A percentile compares a stretch with the other conserved stretches of the same genome.
These are phyloP conservation scores for Megaceryle maxima DNA, from an alignment of 2,113 vertebrate species.

Conservation along the genomic window DNA sequence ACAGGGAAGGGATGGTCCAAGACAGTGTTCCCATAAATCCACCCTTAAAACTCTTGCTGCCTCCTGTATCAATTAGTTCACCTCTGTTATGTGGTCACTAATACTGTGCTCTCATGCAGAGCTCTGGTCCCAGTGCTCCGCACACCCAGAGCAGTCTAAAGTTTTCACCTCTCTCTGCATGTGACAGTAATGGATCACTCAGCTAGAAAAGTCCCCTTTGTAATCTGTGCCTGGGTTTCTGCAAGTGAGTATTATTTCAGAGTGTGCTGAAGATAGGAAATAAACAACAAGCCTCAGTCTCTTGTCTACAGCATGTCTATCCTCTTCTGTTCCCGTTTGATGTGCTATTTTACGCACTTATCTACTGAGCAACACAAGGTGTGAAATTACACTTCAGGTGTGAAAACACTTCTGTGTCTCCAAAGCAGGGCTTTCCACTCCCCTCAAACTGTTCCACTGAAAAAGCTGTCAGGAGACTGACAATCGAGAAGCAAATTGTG, in stretches of 20 bases:
- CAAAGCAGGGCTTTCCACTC: conserved; percentile 69
- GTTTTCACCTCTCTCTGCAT: not conserved
- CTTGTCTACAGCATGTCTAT: conserved; percentile 65
- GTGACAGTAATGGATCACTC: not conserved
- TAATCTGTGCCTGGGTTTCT: conserved; percentile 35
- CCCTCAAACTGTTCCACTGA: conserved; percentile 67
- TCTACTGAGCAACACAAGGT: conserved; percentile 78
- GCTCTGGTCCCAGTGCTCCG: not conserved
- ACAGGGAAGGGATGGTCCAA: not conserved
- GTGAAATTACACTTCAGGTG: conserved; percentile 80
- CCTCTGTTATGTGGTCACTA: not conserved
- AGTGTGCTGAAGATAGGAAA: conserved; percentile 54
- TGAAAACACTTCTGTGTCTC: conserved; percentile 76
- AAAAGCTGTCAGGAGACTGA: conserved; percentile 73
- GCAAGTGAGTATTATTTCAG: conserved; percentile 57
- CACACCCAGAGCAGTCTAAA: not conserved
- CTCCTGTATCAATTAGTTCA: not conserved
- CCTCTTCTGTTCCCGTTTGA: conserved; percentile 72
- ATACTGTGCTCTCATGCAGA: not conserved
- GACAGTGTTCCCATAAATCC: not conserved
- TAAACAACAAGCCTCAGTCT: conserved; percentile 66
- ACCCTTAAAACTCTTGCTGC: not conserved
- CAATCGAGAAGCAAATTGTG: conserved; percentile 52
- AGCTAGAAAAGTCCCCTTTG: conserved; percentile 30
- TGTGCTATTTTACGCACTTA: conserved; percentile 79